Evolutionary conservation across 2,797 vertebrate species (phyloP), one percentile per base, ranked within the genome.

Genomic region (Hephaestus fuliginosus): DNA sequence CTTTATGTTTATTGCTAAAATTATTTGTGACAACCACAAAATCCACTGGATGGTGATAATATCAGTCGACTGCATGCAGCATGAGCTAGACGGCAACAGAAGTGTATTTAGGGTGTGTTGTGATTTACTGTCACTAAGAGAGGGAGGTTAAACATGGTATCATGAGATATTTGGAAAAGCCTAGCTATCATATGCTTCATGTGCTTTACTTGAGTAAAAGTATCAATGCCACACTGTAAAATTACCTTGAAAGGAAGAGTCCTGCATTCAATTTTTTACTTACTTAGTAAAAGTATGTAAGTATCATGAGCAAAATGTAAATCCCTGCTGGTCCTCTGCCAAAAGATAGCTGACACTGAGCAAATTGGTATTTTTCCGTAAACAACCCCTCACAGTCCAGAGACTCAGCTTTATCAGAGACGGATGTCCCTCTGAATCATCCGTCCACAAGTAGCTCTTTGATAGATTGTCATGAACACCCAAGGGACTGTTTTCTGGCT

Each of bases 311-410:
- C 14, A n/a, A 33, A 33, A 65, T 49, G 1, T 33, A 36, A 5
- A 7, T 78, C 81, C 49, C 83, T 76, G 63, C 53, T 86, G 85
- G 83, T 60, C 67, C 33, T 78, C 63, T 46, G 84, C 88, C 90
- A 89, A 39, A 72, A 74, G 6, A 86, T 52, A 81, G 75, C 72
- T 85, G 87, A 89, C 87, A 78, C 61, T 60, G 41, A 88, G 28
- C 73, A 86, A 90, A 90, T 67, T 85, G 76, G 58, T 89, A 80
- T 90, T 90, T 94, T 92, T 89, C 92, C 84, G 28, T 93, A 91
- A 95, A 94, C 87, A 90, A 55, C 81, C 87, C 57, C 70, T 82
- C 73, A 41, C 33, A 80, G 57, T 83, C 84, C 48, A 78, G 69
- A 86, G 76, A 79, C 78, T 86, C 58, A 66, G 12, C 71, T 62